Percentiles rank a stretch among this genome's conserved stretches.
phyloP scores from a whole-genome alignment of 2,888 invertebrate genomes.

The Mythimna lalbum region DNA sequence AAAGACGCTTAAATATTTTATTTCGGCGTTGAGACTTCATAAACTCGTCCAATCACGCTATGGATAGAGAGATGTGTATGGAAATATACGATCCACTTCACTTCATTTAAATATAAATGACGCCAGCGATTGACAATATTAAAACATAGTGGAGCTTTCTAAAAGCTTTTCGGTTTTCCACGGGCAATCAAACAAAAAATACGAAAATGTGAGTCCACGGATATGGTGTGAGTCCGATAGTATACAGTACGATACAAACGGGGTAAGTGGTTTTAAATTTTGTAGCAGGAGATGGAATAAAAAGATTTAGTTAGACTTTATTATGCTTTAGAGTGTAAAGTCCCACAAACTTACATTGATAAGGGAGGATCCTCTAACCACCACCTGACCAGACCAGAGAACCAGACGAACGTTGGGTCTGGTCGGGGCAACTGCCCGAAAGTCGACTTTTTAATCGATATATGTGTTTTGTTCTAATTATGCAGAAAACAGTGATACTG shows the following conservation, averaged over 20 bases:
- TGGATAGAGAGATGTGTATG: neutral
- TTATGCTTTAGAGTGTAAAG: neutral
- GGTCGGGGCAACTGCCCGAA: too few species aligned
- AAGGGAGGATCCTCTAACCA: too few species aligned
- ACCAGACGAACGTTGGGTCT: too few species aligned
- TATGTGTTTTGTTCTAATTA: too few species aligned
- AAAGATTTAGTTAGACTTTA: neutral
- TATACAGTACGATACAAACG: neutral
- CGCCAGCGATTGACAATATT: conserved; percentile 26
- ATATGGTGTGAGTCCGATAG: conserved; percentile 26
- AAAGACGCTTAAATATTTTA: conserved; percentile 15
- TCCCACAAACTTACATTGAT: too few species aligned
- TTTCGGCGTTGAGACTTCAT: conserved; percentile 38
- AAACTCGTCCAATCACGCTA: conserved; percentile 15
- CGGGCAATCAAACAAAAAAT: conserved; percentile 32
- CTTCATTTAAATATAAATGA: conserved; percentile 48
- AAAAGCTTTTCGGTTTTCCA: conserved; percentile 56
- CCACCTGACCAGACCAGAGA: too few species aligned
- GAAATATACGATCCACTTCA: conserved; percentile 21
- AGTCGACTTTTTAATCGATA: too few species aligned
- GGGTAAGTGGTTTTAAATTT: conserved; percentile 13
- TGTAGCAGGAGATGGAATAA: neutral
- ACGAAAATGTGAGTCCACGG: conserved; percentile 20
- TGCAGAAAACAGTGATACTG: too few species aligned
- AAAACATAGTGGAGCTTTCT: conserved; percentile 51